A percentile compares a stretch with the other conserved stretches of the same genome.
Conservation (phyloP, 2,888 invertebrate genomes). For the Spilarctia lutea region DNA sequence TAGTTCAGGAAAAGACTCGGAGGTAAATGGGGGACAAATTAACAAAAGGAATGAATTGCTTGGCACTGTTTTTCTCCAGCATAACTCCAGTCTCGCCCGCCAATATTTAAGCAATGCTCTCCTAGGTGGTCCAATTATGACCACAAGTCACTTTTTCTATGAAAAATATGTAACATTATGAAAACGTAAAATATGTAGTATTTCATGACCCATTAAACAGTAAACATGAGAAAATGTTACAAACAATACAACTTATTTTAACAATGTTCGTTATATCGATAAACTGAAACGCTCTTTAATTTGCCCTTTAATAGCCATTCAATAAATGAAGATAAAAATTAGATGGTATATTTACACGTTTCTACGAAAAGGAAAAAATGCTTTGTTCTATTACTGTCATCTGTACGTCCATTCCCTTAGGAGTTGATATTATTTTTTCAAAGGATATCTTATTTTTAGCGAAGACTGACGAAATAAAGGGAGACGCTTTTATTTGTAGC, state of each 20-base stretch:
- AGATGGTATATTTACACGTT: conserved; percentile 1
- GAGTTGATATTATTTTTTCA: conserved; percentile 62
- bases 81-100: no score
- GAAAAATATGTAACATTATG: no score
- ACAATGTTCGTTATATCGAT: background rate
- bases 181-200: no score
- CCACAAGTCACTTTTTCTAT: no score
- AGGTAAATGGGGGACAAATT: no score
- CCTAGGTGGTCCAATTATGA: no score
- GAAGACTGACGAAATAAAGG: conserved; percentile 60
- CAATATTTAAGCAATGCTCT: no score
- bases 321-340: conserved; percentile 4
- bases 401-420: conserved; percentile 55
- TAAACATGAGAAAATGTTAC: background rate
- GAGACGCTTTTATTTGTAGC: conserved; percentile 60
- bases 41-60: no score
- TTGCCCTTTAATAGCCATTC: background rate
- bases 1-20: no score
- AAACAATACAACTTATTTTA: background rate
- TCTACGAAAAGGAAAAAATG: conserved; percentile 32
- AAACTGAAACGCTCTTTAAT: background rate
- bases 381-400: conserved; percentile 66
- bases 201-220: no score
- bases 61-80: no score
- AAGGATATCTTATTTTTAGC: conserved; percentile 60